Conservation (phyloP, 2,888 invertebrate genomes). For the Willowsia nigromaculata region DNA sequence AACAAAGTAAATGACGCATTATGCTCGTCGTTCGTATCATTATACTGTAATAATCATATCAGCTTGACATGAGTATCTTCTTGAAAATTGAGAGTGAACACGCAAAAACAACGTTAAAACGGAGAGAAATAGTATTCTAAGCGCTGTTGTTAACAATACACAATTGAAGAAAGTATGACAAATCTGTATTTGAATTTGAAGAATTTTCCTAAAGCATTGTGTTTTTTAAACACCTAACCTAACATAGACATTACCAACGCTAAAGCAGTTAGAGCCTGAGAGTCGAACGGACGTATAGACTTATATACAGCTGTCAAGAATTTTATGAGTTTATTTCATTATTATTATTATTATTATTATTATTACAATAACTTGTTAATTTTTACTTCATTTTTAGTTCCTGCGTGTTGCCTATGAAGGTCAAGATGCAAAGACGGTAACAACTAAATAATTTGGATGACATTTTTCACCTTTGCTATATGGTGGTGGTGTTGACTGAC, state of each 20-base stretch:
- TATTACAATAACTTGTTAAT: not conserved
- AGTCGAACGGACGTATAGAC: not conserved
- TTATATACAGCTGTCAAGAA: not conserved
- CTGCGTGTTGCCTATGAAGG: slow-evolving; percentile 57
- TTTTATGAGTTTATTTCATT: not conserved
- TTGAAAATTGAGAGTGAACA: slow-evolving; percentile 42
- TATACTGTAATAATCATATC: not conserved
- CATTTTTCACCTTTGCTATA: slow-evolving; percentile 41
- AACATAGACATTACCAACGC: too few relatives aligned
- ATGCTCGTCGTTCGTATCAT: not conserved
- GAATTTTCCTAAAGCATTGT: not conserved
- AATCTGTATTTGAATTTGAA: not conserved
- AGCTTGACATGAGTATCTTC: not conserved
- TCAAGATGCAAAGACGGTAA: slow-evolving; percentile 1
- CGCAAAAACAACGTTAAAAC: slow-evolving; percentile 21
- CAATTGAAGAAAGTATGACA: not conserved
- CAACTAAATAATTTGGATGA: not conserved
- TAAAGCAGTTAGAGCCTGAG: too few relatives aligned
- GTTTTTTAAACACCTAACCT: too few relatives aligned
- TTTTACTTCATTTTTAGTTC: slow-evolving; percentile 36
- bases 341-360: not conserved
- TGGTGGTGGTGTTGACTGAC: too few relatives aligned
- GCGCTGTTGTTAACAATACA: not conserved
- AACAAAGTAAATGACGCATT: slow-evolving; percentile 13
- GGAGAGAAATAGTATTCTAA: not conserved